These are phyloP conservation scores for Nixonia krombeini DNA, from an alignment of 1,140 invertebrate genomes.

Conservation along the genomic window DNA sequence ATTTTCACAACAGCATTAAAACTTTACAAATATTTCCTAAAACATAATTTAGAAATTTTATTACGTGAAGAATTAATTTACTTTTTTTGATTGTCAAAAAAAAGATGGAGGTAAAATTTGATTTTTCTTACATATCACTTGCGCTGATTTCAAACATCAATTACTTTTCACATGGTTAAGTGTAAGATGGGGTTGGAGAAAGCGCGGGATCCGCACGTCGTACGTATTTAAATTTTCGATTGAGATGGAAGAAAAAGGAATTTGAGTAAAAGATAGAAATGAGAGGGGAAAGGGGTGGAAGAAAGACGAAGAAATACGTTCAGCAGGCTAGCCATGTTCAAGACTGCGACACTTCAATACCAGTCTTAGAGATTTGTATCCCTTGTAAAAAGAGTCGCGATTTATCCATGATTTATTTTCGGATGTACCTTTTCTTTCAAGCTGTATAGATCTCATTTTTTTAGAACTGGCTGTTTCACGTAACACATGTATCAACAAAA, in stretches of 20 bases:
- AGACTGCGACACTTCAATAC: conserved; percentile 59
- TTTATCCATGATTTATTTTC: conserved; percentile 60
- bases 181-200: too few relatives aligned
- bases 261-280: conserved; percentile 43
- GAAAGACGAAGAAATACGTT: conserved; percentile 45
- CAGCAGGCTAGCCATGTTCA: conserved; percentile 55
- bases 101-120: too few relatives aligned
- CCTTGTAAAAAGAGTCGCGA: conserved; percentile 48
- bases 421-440: conserved; percentile 50
- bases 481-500: conserved; percentile 17
- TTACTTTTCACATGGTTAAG: too few relatives aligned
- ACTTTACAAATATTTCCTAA: too few relatives aligned
- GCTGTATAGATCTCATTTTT: conserved; percentile 38
- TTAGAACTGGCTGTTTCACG: conserved; percentile 29
- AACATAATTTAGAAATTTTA: too few relatives aligned
- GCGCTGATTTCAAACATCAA: too few relatives aligned
- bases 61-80: too few relatives aligned
- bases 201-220: conserved; percentile 24
- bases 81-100: too few relatives aligned
- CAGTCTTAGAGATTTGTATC: conserved; percentile 59
- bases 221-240: conserved; percentile 38
- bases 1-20: too few relatives aligned
- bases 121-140: too few relatives aligned
- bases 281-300: conserved; percentile 29
- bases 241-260: conserved; percentile 32